These are phyloP conservation scores for Neocloeon triangulifer DNA, from an alignment of 1,140 invertebrate genomes.

Conservation along the genomic window DNA sequence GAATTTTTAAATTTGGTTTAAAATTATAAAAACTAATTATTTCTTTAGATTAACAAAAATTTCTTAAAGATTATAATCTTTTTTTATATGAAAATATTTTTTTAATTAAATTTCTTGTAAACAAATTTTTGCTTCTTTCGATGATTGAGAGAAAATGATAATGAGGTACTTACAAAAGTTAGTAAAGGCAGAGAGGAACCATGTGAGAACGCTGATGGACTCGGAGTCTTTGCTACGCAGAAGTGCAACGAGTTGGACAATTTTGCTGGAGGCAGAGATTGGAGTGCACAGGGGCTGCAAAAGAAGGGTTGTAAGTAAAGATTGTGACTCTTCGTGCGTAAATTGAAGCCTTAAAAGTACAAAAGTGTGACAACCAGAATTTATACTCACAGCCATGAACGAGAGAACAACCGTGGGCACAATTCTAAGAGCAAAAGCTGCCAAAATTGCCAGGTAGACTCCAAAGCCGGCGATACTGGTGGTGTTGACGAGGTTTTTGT, in stretches of 20 bases:
- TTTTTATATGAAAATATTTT: too few relatives aligned
- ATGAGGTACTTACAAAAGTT: conserved; percentile 39
- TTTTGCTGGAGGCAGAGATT: conserved; percentile 41
- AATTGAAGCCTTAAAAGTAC: too few relatives aligned
- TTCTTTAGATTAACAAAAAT: too few relatives aligned
- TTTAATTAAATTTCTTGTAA: too few relatives aligned
- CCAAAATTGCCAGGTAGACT: conserved; percentile 23
- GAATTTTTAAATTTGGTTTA: too few relatives aligned
- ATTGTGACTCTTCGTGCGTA: too few relatives aligned
- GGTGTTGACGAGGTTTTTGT: conserved; percentile 23
- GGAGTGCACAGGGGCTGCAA: conserved; percentile 41
- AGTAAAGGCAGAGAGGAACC: conserved; percentile 41
- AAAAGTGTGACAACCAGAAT: too few relatives aligned
- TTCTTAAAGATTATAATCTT: too few relatives aligned
- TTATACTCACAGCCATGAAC: conserved; percentile 31
- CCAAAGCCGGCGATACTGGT: conserved; percentile 15
- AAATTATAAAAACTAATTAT: too few relatives aligned
- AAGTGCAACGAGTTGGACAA: conserved; percentile 37
- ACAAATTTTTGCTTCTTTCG: too few relatives aligned
- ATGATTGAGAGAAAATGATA: too few relatives aligned
- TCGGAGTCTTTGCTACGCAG: conserved; percentile 31
- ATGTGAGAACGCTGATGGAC: conserved; percentile 35
- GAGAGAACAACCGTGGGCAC: conserved; percentile 28
- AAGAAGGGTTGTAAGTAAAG: conserved; percentile 8
- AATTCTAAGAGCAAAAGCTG: conserved; percentile 22